A percentile compares a stretch with the other conserved stretches of the same genome.
These are phyloP conservation scores for Dryomyza anilis DNA, from an alignment of 2,888 invertebrate genomes.

Conservation along the genomic window DNA sequence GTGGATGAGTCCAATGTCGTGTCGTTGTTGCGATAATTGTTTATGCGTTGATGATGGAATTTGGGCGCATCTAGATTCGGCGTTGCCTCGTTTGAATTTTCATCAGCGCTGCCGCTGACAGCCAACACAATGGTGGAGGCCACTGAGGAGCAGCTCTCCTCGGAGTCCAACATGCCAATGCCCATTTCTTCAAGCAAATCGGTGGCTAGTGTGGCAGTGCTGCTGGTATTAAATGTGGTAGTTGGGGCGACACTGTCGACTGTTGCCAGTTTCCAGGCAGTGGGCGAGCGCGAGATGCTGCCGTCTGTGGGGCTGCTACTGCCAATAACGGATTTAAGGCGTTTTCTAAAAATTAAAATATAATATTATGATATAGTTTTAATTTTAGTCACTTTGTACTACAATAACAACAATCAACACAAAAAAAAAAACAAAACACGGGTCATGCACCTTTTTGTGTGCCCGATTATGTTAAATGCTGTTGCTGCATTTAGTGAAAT, in stretches of 20 bases:
- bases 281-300: slow-evolving; percentile 19
- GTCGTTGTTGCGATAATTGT: slow-evolving; percentile 38
- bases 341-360: slow-evolving; percentile 56
- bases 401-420: too few species aligned
- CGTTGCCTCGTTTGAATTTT: slow-evolving; percentile 57
- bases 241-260: slow-evolving; percentile 32
- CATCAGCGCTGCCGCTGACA: slow-evolving; percentile 49
- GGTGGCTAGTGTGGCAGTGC: too few species aligned
- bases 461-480: too few species aligned
- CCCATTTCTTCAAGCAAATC: slow-evolving; percentile 65
- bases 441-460: too few species aligned
- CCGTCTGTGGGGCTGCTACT: slow-evolving; percentile 31
- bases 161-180: slow-evolving; percentile 66
- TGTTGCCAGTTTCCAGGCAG: slow-evolving; percentile 44
- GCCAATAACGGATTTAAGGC: slow-evolving; percentile 45
- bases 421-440: too few species aligned
- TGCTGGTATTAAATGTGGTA: too few species aligned
- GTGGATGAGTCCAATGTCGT: slow-evolving; percentile 44
- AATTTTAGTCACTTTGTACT: too few species aligned
- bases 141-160: slow-evolving; percentile 59
- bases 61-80: slow-evolving; percentile 50
- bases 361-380: too few species aligned
- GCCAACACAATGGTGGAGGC: slow-evolving; percentile 49
- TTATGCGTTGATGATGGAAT: slow-evolving; percentile 46
- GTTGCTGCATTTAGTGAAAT: too few species aligned